phyloP scores from a whole-genome alignment of 2,113 vertebrate species.

The Lophura nycthemera region DNA sequence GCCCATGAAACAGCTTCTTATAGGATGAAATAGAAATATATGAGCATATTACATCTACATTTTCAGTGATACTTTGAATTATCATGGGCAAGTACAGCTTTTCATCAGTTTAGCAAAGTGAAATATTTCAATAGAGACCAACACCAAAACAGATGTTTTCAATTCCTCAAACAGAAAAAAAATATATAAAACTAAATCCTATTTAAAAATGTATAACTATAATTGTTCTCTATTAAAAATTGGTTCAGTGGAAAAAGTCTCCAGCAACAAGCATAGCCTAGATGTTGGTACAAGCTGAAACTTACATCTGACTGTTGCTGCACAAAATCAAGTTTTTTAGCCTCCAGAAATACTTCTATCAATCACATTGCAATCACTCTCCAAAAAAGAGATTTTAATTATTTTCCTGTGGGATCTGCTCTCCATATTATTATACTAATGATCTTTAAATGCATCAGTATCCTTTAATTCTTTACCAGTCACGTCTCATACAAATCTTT shows the following conservation, averaged over 20 bases:
- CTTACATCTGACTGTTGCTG: not conserved
- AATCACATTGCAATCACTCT: not conserved
- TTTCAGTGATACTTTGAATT: not conserved
- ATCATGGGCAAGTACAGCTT: not conserved
- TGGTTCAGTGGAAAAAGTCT: not conserved
- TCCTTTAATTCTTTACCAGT: constrained; percentile 17
- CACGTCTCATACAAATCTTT: not conserved
- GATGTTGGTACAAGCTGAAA: not conserved
- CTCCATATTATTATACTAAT: not conserved
- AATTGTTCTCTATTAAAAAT: not conserved
- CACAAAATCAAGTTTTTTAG: not conserved
- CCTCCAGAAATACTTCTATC: not conserved
- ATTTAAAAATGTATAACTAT: not conserved
- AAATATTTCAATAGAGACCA: not conserved
- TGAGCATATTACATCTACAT: not conserved
- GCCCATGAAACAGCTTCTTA: not conserved
- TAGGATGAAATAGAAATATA: not conserved
- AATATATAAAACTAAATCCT: not conserved
- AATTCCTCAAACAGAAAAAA: not conserved
- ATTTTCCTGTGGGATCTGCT: constrained; percentile 3
- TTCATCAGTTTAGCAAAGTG: not conserved
- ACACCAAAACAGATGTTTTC: not conserved
- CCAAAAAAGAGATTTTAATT: not conserved
- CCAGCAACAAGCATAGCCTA: not conserved
- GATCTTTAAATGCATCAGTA: not conserved